Percentiles rank a stretch among this genome's conserved stretches.
Evolutionary conservation across 2,888 invertebrate genomes (phyloP).

Genomic region (Agrypnus murinus): DNA sequence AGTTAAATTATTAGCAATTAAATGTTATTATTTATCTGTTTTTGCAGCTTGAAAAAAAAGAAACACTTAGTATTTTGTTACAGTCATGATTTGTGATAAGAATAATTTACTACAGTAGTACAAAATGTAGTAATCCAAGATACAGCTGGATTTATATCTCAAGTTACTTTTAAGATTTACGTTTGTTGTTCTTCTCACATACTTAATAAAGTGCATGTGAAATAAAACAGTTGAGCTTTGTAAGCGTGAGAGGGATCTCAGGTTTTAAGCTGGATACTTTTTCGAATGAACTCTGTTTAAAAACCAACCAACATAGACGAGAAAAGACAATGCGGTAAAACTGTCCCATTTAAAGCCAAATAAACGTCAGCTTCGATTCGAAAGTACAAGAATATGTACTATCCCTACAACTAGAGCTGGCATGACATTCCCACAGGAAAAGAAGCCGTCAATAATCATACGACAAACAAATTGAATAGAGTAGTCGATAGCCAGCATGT

Average conservation of each 20-base stretch:
- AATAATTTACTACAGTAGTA: not conserved
- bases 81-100: conserved; percentile 3
- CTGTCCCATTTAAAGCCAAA: conserved; percentile 24
- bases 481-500: conserved; percentile 50
- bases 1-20: no score
- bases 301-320: no score
- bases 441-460: conserved; percentile 64
- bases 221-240: not conserved
- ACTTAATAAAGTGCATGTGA: not conserved
- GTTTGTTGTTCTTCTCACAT: not conserved
- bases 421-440: conserved; percentile 35
- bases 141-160: conserved; percentile 2
- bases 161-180: not conserved
- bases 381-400: conserved; percentile 38
- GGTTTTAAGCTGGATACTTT: no score
- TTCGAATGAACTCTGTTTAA: not conserved
- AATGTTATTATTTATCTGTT: no score
- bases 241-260: no score
- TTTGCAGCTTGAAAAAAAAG: no score
- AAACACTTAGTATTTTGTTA: no score
- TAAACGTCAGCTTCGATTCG: conserved; percentile 44
- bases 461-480: conserved; percentile 65
- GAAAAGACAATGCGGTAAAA: conserved; percentile 10
- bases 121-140: conserved; percentile 5
- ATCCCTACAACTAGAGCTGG: conserved; percentile 34